Base-by-base conservation (phyloP, 1,140 invertebrate genomes). In the Bombus fervidus region DNA sequence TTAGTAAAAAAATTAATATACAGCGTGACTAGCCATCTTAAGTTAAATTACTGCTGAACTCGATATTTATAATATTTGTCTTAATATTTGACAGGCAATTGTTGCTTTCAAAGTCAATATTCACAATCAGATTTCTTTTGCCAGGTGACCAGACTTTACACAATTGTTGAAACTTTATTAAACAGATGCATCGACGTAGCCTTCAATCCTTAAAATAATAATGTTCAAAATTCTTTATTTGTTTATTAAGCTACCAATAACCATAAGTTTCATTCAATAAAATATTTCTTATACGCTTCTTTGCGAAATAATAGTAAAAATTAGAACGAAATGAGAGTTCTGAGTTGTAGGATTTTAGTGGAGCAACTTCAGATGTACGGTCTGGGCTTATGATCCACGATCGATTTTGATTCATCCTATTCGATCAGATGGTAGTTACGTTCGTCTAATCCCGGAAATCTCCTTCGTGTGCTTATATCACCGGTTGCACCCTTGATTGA, bases 141-240 rank as follows among this genome's bases (percentile, higher is more conserved):
- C 62, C 47, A 59, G 75, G 80, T 85, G 80, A 57, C 78, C 87
- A 92, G 88, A 92, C 88, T 91, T 92, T 91, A 83, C 82, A 91
- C 90, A 91, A 91, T 91, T 92, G 90, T 85, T 66, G 74, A 28
- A 53, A 76, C 53, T 53, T 71, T 59, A 18, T 77, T 85, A 15
- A 57, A 53, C 53, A 62, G 79, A 37, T 15, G 8, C 66, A 6
- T 3, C 31, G 18, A 22, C 18, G 15, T 34, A 68, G 31, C 66
- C 66, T 68, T 34, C 66, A 34, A 68, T 68, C 9, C 34, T 68
- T 34, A 62, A 62, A 62, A 62, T n/a, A 62, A 72, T 28, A 53
- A 53, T 53, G 47, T 22, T 53, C 18, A 53, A 53, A 53, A 53
- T 69, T 39, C 34, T 25, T 69, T 4, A 37, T 25, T 39, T 37